phyloP scores from a whole-genome alignment of 2,797 vertebrate species.

The Phoebastria nigripes region DNA sequence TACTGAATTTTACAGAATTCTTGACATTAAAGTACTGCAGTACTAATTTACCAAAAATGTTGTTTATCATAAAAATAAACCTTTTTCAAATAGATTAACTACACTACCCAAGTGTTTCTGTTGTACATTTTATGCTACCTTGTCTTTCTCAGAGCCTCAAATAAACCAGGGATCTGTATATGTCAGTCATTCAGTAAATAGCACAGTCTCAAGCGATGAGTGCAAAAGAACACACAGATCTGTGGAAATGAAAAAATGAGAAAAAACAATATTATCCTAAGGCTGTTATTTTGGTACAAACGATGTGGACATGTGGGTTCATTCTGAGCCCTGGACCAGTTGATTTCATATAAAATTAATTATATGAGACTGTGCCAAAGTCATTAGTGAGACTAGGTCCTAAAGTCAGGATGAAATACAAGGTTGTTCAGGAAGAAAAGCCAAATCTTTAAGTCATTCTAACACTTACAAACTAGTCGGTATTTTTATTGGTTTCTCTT shows the following conservation, averaged over 20 bases:
- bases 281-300: background rate
- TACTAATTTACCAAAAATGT: background rate
- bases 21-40: background rate
- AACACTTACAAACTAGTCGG: background rate
- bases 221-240: background rate
- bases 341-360: slow-evolving; percentile 15
- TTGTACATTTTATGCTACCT: background rate
- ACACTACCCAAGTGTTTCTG: background rate
- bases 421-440: background rate
- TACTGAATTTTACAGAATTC: background rate
- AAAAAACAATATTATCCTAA: background rate
- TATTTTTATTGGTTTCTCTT: background rate
- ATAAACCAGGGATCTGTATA: background rate
- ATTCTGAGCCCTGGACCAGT: background rate
- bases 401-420: slow-evolving; percentile 17
- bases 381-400: background rate
- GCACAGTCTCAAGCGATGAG: background rate
- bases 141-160: background rate
- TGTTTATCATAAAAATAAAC: background rate
- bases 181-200: background rate
- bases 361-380: background rate
- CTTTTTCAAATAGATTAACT: background rate
- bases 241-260: background rate
- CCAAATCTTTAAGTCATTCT: background rate
- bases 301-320: background rate